Percentiles rank a stretch among this genome's conserved stretches.
These are phyloP conservation scores for Cebus imitator DNA, from an alignment of 2,113 vertebrate genomes.

Conservation along the genomic window DNA sequence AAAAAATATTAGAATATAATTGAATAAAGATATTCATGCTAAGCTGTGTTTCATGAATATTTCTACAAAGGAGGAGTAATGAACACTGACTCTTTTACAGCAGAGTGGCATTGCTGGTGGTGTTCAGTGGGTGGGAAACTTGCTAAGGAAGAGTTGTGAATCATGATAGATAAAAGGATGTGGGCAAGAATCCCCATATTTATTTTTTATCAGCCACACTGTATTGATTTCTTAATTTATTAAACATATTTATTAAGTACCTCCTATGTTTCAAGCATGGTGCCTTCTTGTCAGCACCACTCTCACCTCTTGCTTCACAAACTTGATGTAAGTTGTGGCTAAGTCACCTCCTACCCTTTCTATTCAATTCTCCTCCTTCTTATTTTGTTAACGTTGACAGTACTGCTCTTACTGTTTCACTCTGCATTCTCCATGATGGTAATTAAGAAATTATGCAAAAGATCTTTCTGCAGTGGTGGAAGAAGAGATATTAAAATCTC, in stretches of 20 bases:
- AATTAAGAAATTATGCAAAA: background rate
- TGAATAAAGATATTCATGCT: background rate
- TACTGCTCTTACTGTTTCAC: background rate
- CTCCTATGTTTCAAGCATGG: background rate
- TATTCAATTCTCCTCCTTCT: background rate
- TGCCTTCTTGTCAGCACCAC: background rate
- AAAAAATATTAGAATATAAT: background rate
- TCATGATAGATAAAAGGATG: background rate
- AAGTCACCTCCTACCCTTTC: background rate
- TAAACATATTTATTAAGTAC: background rate
- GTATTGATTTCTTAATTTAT: background rate
- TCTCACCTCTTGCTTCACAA: background rate
- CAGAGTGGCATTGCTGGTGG: background rate
- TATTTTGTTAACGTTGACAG: background rate
- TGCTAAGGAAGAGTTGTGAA: background rate
- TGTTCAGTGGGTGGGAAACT: background rate
- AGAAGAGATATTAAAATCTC: background rate
- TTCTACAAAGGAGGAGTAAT: background rate
- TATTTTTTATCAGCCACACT: background rate
- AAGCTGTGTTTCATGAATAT: background rate
- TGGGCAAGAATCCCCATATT: background rate
- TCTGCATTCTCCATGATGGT: background rate
- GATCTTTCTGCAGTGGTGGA: background rate
- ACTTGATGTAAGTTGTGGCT: background rate
- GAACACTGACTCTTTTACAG: background rate